Evolutionary conservation across 2,888 invertebrate species (phyloP).

Genomic region (Eupithecia abbreviata): DNA sequence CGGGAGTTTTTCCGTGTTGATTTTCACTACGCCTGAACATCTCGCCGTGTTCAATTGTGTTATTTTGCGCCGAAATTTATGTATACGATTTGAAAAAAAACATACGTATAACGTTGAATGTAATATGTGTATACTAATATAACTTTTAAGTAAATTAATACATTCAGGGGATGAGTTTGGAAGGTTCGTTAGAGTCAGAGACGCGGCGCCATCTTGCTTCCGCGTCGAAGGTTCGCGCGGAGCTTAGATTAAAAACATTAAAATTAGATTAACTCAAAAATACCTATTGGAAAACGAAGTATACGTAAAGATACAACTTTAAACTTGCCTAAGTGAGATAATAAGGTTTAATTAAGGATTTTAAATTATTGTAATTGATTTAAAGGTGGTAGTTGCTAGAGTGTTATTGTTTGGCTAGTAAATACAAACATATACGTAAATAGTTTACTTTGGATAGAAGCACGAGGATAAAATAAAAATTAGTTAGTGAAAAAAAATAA

Average conservation of each 20-base stretch:
- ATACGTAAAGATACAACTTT: conserved; percentile 83
- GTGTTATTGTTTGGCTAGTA: conserved; percentile 79
- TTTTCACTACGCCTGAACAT: conserved; percentile 59
- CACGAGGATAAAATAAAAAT: conserved; percentile 66
- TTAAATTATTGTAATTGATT: conserved; percentile 83
- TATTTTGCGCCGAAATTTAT: conserved; percentile 81
- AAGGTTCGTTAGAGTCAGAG: conserved; percentile 48
- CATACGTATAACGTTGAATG: conserved; percentile 83
- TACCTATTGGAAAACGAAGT: conserved; percentile 82
- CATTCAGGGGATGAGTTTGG: conserved; percentile 54
- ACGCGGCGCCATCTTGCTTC: conserved; percentile 20
- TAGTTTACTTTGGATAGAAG: conserved; percentile 68
- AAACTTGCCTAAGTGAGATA: conserved; percentile 84
- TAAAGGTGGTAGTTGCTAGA: conserved; percentile 79
- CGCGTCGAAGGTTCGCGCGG: conserved; percentile 48
- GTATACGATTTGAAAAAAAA: conserved; percentile 79
- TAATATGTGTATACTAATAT: conserved; percentile 83
- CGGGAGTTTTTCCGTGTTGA: conserved; percentile 52
- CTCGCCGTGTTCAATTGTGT: conserved; percentile 70
- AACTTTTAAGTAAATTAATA: conserved; percentile 71
- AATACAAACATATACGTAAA: conserved; percentile 74
- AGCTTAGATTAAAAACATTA: conserved; percentile 70
- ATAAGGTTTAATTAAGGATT: conserved; percentile 80
- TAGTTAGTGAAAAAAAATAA: conserved; percentile 74
- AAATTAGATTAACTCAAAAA: conserved; percentile 72